A percentile compares a stretch with the other conserved stretches of the same genome.
Conservation (phyloP, 1,140 invertebrate species). For the Phocides pigmalion region DNA sequence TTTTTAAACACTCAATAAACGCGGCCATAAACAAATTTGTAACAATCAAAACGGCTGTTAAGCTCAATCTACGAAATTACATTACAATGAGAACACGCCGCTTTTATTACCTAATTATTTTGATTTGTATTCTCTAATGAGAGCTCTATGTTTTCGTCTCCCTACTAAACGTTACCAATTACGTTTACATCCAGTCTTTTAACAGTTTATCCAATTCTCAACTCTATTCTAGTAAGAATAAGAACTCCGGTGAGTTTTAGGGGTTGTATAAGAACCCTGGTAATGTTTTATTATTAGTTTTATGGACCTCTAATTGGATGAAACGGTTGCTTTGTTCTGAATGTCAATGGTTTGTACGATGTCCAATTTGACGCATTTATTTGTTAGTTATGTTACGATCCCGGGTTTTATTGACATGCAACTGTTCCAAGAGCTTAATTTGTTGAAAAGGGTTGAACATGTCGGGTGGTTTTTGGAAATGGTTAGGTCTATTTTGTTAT, state of each 20-base stretch:
- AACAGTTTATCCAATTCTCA: constrained; percentile 24
- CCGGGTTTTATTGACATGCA: constrained; percentile 15
- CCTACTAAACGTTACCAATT: constrained; percentile 44
- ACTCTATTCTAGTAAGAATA: constrained; percentile 32
- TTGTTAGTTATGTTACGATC: constrained; percentile 21
- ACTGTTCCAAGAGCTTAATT: constrained; percentile 19
- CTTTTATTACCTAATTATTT: constrained; percentile 77
- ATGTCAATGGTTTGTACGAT: constrained; percentile 30
- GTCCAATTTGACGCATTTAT: constrained; percentile 25
- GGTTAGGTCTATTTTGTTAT: background rate
- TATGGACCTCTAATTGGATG: constrained; percentile 64
- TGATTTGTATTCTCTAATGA: constrained; percentile 80
- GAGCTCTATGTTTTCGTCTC: constrained; percentile 51
- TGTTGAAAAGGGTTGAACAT: constrained; percentile 2
- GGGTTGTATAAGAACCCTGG: constrained; percentile 15
- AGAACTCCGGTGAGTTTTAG: background rate
- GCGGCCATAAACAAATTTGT: constrained; percentile 73
- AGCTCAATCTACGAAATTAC: constrained; percentile 67
- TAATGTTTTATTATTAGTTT: constrained; percentile 59
- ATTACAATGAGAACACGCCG: constrained; percentile 67
- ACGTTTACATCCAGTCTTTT: background rate
- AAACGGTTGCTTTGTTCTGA: constrained; percentile 56
- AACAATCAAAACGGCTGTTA: constrained; percentile 68
- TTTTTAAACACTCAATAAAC: constrained; percentile 38
- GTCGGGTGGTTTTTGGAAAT: background rate